Conservation (phyloP, 2,888 invertebrate genomes). For the Hypomecis punctinalis region DNA sequence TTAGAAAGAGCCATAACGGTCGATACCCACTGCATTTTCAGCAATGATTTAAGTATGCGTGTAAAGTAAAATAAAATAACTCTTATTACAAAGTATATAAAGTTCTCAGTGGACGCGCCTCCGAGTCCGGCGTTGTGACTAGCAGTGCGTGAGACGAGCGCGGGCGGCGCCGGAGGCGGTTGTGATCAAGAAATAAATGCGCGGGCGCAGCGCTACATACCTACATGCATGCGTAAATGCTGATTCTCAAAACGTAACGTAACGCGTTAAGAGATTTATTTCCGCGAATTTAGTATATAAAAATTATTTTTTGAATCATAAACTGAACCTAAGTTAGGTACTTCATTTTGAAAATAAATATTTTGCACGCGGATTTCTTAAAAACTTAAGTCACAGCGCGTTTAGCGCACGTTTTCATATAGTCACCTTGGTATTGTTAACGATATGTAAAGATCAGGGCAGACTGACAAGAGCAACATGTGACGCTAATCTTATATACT, state of each 20-base stretch:
- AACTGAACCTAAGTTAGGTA: no score
- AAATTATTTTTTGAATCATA: no score
- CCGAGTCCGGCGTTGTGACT: constrained; percentile 11
- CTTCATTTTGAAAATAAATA: no score
- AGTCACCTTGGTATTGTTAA: constrained; percentile 9
- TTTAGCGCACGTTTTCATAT: no score
- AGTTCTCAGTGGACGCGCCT: neutral
- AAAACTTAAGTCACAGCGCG: no score
- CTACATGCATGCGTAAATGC: no score
- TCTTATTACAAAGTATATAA: constrained; percentile 3
- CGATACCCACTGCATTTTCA: neutral
- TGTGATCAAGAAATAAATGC: constrained; percentile 32
- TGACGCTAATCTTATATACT: neutral
- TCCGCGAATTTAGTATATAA: no score
- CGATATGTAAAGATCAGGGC: constrained; percentile 27
- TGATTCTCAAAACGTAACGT: no score
- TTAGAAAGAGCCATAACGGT: constrained; percentile 15
- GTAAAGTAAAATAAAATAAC: constrained; percentile 11
- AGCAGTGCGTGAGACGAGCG: neutral
- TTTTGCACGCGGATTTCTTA: no score
- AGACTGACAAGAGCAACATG: neutral
- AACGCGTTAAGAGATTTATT: neutral
- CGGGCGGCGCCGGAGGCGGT: neutral
- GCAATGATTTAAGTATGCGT: constrained; percentile 1
- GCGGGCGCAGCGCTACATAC: constrained; percentile 1